A percentile compares a stretch with the other conserved stretches of the same genome.
Evolutionary conservation across 2,888 invertebrate species (phyloP).

Genomic region (Tinea trinotella): DNA sequence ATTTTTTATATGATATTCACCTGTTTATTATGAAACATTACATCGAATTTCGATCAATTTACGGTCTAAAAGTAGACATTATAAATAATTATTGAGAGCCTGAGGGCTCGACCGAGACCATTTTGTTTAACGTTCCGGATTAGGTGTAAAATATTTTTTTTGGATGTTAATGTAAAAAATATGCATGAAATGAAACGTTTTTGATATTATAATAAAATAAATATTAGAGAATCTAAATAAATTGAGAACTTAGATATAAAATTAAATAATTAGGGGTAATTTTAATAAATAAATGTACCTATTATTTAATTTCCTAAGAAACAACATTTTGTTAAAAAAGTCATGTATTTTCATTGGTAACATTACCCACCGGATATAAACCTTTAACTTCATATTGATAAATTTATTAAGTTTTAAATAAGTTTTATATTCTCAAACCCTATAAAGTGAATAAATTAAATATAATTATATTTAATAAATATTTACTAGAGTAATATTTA

Average conservation of each 20-base stretch:
- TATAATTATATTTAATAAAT: too few relatives aligned
- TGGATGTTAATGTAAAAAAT: neutral
- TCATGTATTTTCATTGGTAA: too few relatives aligned
- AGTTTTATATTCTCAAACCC: too few relatives aligned
- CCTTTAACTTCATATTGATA: too few relatives aligned
- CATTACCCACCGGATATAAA: too few relatives aligned
- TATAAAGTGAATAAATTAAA: too few relatives aligned
- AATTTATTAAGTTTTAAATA: too few relatives aligned
- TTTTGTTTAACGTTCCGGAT: conserved; percentile 26
- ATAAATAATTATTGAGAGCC: conserved; percentile 33
- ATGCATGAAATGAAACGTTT: conserved; percentile 5
- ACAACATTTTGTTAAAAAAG: too few relatives aligned
- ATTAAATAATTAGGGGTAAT: neutral
- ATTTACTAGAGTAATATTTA: neutral
- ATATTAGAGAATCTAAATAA: neutral
- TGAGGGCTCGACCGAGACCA: conserved; percentile 26
- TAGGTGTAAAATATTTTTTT: neutral
- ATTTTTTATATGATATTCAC: conserved; percentile 42
- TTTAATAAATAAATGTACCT: neutral
- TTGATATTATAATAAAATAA: too few relatives aligned
- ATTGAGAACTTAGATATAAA: neutral
- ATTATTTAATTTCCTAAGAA: too few relatives aligned
- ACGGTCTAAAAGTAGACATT: conserved; percentile 63
- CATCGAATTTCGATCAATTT: conserved; percentile 46
- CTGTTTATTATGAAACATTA: conserved; percentile 43